Conservation (phyloP, 1,140 invertebrate species). For the Drosophila tropicalis region DNA sequence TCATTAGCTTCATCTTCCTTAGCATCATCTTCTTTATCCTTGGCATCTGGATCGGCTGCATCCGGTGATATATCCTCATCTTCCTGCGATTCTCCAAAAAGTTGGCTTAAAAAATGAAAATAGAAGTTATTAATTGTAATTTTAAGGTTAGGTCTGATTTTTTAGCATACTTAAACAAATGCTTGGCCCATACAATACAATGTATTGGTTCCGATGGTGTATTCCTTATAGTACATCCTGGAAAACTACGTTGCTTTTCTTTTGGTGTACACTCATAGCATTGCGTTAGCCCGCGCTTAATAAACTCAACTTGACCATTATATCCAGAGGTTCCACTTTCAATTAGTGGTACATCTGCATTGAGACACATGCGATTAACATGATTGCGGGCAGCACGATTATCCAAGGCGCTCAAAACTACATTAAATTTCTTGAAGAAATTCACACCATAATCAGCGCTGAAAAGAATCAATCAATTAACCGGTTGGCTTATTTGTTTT, state of each 20-base stretch:
- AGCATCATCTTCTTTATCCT: conserved; percentile 67
- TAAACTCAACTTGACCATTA: conserved; percentile 93
- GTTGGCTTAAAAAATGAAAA: conserved; percentile 87
- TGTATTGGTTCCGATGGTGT: conserved; percentile 99
- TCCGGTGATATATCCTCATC: conserved; percentile 99
- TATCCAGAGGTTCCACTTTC: conserved; percentile 99
- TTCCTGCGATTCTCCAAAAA: conserved; percentile 97
- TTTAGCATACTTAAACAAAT: conserved; percentile 96
- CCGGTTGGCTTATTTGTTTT: no score
- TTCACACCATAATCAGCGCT: conserved; percentile 95
- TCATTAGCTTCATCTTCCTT: conserved; percentile 83
- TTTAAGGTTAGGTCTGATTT: not conserved
- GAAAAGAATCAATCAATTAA: conserved; percentile 82
- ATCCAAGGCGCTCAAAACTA: conserved; percentile 99
- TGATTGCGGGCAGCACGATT: conserved; percentile 98
- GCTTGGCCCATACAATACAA: conserved; percentile 99
- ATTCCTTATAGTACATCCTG: conserved; percentile 99
- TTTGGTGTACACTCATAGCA: conserved; percentile 99
- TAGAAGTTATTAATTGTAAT: conserved; percentile 8
- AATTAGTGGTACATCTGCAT: conserved; percentile 95
- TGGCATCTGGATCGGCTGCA: conserved; percentile 94
- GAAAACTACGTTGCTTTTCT: conserved; percentile 95
- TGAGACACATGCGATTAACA: conserved; percentile 99
- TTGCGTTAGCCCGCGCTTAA: conserved; percentile 94
- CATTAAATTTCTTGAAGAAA: conserved; percentile 95